These are phyloP conservation scores for Laticauda colubrina DNA, from an alignment of 2,113 vertebrate species.

Conservation along the genomic window DNA sequence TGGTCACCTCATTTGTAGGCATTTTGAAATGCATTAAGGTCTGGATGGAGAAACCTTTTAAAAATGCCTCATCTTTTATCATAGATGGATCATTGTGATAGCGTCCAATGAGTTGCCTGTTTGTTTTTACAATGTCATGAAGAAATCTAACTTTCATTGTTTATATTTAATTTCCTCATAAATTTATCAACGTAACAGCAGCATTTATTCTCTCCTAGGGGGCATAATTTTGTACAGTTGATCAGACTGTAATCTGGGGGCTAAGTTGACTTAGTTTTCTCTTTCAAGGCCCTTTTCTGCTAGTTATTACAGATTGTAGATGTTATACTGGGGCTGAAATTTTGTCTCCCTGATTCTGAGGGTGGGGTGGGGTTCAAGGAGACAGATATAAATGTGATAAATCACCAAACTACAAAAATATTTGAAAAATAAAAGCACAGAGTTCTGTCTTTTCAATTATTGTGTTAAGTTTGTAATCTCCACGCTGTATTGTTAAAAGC, in stretches of 20 bases:
- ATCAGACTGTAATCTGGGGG: background rate
- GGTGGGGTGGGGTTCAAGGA: background rate
- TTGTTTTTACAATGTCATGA: background rate
- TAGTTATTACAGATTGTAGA: background rate
- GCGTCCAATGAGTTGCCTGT: background rate
- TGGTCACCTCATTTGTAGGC: background rate
- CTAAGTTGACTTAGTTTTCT: background rate
- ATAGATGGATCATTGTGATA: background rate
- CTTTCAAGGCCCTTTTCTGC: background rate
- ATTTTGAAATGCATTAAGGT: slow-evolving; percentile 13
- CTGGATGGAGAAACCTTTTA: background rate
- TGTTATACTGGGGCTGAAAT: background rate
- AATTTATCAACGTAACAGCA: background rate
- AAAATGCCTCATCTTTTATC: background rate
- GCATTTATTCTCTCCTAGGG: background rate
- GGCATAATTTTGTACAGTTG: background rate
- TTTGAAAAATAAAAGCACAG: background rate
- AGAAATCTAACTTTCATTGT: background rate
- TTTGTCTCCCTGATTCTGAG: background rate
- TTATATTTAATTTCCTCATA: background rate
- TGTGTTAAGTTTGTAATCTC: background rate
- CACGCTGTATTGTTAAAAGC: background rate
- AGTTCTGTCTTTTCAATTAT: slow-evolving; percentile 6
- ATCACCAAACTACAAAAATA: background rate
- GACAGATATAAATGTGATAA: background rate